These are phyloP conservation scores for Diarsia mendica DNA, from an alignment of 2,888 invertebrate genomes.

Conservation along the genomic window DNA sequence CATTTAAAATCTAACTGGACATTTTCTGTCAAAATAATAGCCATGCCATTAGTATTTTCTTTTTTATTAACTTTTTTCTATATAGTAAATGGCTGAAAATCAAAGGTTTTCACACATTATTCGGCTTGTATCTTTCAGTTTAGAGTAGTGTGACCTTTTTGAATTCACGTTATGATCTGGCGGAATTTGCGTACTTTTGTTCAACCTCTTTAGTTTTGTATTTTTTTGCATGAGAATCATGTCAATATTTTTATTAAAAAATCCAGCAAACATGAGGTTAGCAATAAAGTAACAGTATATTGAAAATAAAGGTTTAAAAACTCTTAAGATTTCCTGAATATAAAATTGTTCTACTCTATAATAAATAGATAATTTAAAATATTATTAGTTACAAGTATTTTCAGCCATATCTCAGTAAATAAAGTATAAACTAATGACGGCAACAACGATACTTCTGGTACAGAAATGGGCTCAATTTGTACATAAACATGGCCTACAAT, in stretches of 20 bases:
- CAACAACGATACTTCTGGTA: constrained; percentile 26
- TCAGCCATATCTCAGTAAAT: neutral
- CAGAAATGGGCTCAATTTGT: neutral
- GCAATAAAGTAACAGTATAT: neutral
- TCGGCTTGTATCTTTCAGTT: neutral
- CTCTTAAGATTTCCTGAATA: neutral
- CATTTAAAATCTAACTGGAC: constrained; percentile 11
- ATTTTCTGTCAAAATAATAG: neutral
- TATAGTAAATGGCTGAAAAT: neutral
- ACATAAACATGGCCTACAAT: neutral
- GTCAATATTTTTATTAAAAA: neutral
- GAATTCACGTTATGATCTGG: neutral
- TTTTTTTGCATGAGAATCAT: neutral
- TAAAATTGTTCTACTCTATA: no score
- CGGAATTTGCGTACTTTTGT: neutral
- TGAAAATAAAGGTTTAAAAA: neutral
- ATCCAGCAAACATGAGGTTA: neutral
- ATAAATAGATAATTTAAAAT: neutral
- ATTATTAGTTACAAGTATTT: constrained; percentile 2
- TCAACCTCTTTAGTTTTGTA: neutral
- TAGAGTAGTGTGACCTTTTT: neutral
- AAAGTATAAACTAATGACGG: constrained; percentile 4
- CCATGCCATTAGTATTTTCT: constrained; percentile 15
- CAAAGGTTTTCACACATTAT: neutral
- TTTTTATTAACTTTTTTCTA: constrained; percentile 15